Conservation (phyloP, 2,113 vertebrate species). For the Psilopsiagon aurifrons region DNA sequence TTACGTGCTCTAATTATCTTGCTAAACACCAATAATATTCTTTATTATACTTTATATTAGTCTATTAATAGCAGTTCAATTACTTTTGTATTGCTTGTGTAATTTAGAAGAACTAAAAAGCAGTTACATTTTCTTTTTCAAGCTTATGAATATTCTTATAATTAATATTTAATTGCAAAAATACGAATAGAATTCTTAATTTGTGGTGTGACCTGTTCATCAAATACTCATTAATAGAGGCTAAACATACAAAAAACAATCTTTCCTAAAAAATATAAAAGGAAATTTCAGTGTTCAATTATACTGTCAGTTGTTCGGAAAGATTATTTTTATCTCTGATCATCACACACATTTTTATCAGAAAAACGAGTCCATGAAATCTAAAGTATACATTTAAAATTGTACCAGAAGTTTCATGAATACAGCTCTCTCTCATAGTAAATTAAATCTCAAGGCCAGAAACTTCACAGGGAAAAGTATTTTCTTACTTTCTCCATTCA, state of each 20-base stretch:
- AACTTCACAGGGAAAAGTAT: background rate
- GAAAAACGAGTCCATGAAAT: background rate
- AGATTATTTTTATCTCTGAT: background rate
- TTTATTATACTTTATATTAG: constrained; percentile 1
- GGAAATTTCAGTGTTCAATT: background rate
- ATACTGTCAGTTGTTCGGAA: background rate
- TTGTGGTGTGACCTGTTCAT: background rate
- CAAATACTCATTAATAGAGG: background rate
- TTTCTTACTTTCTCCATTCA: background rate
- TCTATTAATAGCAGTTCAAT: constrained; percentile 46
- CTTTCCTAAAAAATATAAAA: background rate
- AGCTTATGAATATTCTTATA: background rate
- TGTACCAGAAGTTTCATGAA: background rate
- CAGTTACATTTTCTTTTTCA: background rate
- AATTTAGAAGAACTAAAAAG: constrained; percentile 40
- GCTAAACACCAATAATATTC: constrained; percentile 37
- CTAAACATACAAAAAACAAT: background rate
- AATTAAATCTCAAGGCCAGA: background rate
- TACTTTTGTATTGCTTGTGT: constrained; percentile 26
- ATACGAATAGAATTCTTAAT: background rate
- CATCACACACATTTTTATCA: background rate
- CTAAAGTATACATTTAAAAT: background rate
- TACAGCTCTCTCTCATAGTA: background rate
- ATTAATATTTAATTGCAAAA: constrained; percentile 25
- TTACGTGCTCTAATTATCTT: constrained; percentile 22